Evolutionary conservation across 2,113 vertebrate genomes (phyloP).

Genomic region (Mungos mungo): DNA sequence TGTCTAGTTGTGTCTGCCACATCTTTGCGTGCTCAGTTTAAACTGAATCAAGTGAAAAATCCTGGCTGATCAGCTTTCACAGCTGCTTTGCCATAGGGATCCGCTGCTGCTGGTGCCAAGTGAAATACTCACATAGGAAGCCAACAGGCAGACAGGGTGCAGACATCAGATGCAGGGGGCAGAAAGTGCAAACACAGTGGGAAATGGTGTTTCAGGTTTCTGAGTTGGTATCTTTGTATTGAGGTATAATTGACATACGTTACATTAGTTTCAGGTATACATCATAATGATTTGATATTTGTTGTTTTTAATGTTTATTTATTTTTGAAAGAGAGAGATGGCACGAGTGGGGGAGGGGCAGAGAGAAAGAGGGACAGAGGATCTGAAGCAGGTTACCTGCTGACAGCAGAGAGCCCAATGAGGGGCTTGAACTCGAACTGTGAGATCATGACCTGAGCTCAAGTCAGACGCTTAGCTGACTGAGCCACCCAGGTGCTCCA

Average conservation of each 20-base stretch:
- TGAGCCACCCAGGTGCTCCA: too few species aligned
- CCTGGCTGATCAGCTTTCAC: slow-evolving; percentile 49
- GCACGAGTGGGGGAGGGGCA: too few species aligned
- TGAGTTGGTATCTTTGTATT: neutral
- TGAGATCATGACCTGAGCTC: too few species aligned
- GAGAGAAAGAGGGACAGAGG: too few species aligned
- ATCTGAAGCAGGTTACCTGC: too few species aligned
- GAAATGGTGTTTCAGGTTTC: neutral
- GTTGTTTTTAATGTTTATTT: too few species aligned
- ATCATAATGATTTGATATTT: neutral
- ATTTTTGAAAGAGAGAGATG: too few species aligned
- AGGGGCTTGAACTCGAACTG: too few species aligned
- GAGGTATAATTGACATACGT: neutral
- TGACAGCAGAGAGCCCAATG: too few species aligned
- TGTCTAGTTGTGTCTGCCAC: slow-evolving; percentile 63
- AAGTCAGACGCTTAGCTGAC: too few species aligned
- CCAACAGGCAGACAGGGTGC: neutral
- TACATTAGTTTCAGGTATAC: neutral
- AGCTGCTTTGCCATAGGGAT: slow-evolving; percentile 63
- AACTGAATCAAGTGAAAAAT: slow-evolving; percentile 50
- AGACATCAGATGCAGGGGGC: neutral
- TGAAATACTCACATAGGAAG: neutral
- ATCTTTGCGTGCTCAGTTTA: slow-evolving; percentile 52
- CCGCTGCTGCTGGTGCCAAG: slow-evolving; percentile 46
- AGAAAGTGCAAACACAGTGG: neutral